A percentile compares a stretch with the other conserved stretches of the same genome.
phyloP scores from a whole-genome alignment of 2,113 vertebrate genomes.

The Ameiurus melas region DNA sequence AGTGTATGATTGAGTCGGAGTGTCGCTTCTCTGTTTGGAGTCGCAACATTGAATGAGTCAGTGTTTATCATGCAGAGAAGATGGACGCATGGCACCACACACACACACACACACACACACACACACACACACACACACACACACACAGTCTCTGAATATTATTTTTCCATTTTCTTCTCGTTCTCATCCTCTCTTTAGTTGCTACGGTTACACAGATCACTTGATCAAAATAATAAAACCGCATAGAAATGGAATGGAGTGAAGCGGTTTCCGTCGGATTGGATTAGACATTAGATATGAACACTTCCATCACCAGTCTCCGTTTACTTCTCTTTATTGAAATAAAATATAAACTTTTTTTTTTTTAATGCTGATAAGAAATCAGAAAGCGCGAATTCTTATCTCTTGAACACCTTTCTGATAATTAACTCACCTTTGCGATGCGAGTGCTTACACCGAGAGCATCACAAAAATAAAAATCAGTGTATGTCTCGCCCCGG shows the following conservation, averaged over 20 bases:
- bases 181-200: not conserved
- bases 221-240: not conserved
- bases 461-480: too few species aligned
- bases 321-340: not conserved
- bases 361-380: not conserved
- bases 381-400: not conserved
- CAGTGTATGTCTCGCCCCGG: not conserved
- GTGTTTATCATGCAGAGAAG: slow-evolving; percentile 9
- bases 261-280: not conserved
- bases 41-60: slow-evolving; percentile 2
- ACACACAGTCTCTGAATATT: not conserved
- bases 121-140: not conserved
- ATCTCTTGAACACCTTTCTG: not conserved
- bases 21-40: not conserved
- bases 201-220: not conserved
- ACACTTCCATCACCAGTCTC: not conserved
- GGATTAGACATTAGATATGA: not conserved
- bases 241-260: not conserved
- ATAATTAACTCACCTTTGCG: not conserved
- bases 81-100: not conserved
- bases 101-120: not conserved
- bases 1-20: not conserved
- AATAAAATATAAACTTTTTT: not conserved
- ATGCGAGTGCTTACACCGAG: not conserved
- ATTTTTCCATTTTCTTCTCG: not conserved